phyloP scores from a whole-genome alignment of 1,140 invertebrate species.

The Frieseomelitta varia region DNA sequence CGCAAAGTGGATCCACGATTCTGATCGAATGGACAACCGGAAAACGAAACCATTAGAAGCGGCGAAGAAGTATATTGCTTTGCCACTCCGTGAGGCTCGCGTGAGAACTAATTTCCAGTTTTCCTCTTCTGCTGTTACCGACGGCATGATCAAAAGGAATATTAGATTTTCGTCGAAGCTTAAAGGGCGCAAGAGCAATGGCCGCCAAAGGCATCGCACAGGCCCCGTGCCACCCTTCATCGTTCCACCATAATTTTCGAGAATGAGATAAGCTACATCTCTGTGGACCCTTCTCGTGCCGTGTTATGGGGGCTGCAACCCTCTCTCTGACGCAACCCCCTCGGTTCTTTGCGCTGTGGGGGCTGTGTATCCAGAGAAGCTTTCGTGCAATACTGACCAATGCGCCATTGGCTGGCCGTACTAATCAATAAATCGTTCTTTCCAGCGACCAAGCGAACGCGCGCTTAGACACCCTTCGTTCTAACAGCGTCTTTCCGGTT shows the following conservation, averaged over 20 bases:
- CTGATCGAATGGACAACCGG: background rate
- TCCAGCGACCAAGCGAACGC: slow-evolving; percentile 60
- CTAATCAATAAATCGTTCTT: slow-evolving; percentile 81
- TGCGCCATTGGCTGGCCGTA: slow-evolving; percentile 74
- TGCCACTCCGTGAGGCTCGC: background rate
- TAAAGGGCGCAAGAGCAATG: slow-evolving; percentile 58
- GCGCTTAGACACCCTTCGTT: slow-evolving; percentile 60
- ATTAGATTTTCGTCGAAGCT: slow-evolving; percentile 62
- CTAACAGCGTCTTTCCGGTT: slow-evolving; percentile 63
- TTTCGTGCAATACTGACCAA: slow-evolving; percentile 77
- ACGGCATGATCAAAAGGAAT: slow-evolving; percentile 67
- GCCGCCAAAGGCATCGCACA: slow-evolving; percentile 53
- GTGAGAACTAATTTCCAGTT: slow-evolving; percentile 52
- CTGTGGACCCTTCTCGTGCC: slow-evolving; percentile 61
- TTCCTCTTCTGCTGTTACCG: slow-evolving; percentile 14
- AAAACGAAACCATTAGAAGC: background rate
- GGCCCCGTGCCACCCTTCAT: slow-evolving; percentile 69
- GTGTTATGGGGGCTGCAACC: slow-evolving; percentile 68
- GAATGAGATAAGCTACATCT: slow-evolving; percentile 80
- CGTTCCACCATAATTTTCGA: slow-evolving; percentile 78
- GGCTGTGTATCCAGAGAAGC: slow-evolving; percentile 66
- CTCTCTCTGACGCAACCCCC: slow-evolving; percentile 69
- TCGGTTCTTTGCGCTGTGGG: slow-evolving; percentile 63
- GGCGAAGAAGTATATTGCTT: background rate
- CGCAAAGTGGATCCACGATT: background rate